Conservation (phyloP, 2,113 vertebrate genomes). For the Taurulus bubalis region DNA sequence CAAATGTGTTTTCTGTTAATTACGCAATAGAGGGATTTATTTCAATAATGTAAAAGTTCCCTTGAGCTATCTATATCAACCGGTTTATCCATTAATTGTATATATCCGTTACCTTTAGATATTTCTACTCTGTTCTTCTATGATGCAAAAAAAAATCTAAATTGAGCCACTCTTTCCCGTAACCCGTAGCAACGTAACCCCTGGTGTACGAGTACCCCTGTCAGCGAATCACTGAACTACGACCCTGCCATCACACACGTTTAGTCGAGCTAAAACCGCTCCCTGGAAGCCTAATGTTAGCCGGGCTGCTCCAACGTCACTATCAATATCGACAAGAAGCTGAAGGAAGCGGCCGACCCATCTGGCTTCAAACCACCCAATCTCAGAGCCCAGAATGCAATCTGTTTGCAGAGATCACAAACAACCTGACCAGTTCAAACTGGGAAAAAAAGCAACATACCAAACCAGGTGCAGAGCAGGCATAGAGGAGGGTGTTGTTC, state of each 20-base stretch:
- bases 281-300: constrained; percentile 16
- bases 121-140: not conserved
- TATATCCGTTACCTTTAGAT: not conserved
- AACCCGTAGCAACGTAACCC: not conserved
- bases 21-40: not conserved
- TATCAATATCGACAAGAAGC: constrained; percentile 21
- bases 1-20: not conserved
- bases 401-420: not conserved
- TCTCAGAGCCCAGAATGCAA: not conserved
- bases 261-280: constrained; percentile 4
- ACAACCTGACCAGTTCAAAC: too few species aligned
- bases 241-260: not conserved
- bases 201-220: not conserved
- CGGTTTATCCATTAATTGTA: not conserved
- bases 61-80: not conserved
- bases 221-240: not conserved
- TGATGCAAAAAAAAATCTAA: not conserved
- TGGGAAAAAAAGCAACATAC: not conserved
- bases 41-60: not conserved
- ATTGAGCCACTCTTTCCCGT: not conserved
- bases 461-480: not conserved
- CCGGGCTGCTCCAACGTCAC: constrained; percentile 1
- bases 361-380: not conserved
- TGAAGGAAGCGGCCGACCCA: not conserved
- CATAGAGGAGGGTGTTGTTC: not conserved